These are phyloP conservation scores for Papilio polyxenes DNA, from an alignment of 1,140 invertebrate species.

Conservation along the genomic window DNA sequence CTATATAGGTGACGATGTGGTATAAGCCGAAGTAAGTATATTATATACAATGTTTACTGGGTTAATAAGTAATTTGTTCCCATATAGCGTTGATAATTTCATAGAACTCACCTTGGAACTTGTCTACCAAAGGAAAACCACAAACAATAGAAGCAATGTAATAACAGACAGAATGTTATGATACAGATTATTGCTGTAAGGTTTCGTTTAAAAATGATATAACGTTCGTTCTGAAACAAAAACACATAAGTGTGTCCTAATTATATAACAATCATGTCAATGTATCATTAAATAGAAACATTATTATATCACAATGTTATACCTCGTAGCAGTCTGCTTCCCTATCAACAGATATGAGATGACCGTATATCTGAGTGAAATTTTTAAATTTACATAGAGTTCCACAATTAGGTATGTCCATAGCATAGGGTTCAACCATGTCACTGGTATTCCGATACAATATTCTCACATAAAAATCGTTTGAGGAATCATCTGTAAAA, in stretches of 20 bases:
- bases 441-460: slow-evolving; percentile 63
- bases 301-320: slow-evolving; percentile 6
- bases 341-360: slow-evolving; percentile 63
- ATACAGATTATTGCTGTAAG: no score
- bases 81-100: no score
- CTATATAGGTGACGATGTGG: no score
- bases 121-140: no score
- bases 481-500: slow-evolving; percentile 55
- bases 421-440: slow-evolving; percentile 55
- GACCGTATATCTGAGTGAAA: slow-evolving; percentile 62
- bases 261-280: neutral
- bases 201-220: neutral
- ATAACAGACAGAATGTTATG: no score
- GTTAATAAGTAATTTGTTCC: no score
- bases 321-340: slow-evolving; percentile 61
- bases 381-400: slow-evolving; percentile 54
- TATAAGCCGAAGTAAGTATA: no score
- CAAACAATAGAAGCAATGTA: no score
- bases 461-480: slow-evolving; percentile 54
- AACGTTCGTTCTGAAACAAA: neutral
- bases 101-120: no score
- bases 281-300: neutral
- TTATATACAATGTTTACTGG: no score
- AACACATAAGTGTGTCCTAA: neutral
- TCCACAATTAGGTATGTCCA: slow-evolving; percentile 65